Conservation (phyloP, 2,113 vertebrate genomes). For the Phrynosoma platyrhinos region DNA sequence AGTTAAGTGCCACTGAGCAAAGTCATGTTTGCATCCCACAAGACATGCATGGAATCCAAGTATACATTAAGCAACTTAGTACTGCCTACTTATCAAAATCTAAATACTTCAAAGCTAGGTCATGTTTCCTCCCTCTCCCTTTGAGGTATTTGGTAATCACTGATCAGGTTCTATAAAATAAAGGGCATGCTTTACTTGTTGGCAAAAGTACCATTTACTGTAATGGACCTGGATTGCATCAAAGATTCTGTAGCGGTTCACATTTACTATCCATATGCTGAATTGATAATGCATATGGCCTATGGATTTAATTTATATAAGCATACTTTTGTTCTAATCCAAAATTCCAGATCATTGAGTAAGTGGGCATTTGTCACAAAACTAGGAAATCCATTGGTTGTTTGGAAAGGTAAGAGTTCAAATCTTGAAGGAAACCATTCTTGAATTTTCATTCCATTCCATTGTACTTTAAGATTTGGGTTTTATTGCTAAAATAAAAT, state of each 20-base stretch:
- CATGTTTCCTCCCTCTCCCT: slow-evolving; percentile 61
- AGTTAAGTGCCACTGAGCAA: not conserved
- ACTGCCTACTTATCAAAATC: slow-evolving; percentile 61
- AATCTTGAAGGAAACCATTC: no score
- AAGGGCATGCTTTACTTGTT: not conserved
- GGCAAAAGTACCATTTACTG: not conserved
- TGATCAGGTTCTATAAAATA: slow-evolving; percentile 56
- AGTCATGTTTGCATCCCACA: no score
- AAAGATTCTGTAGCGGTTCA: slow-evolving; percentile 27
- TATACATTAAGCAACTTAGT: no score
- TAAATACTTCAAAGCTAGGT: slow-evolving; percentile 59
- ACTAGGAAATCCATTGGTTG: no score
- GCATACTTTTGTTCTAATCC: slow-evolving; percentile 15
- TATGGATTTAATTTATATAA: slow-evolving; percentile 24
- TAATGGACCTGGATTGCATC: not conserved
- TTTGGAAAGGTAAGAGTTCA: no score
- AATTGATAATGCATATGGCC: no score
- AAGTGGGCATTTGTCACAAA: no score
- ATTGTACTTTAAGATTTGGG: no score
- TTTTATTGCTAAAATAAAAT: no score
- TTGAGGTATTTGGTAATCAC: slow-evolving; percentile 65
- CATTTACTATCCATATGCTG: slow-evolving; percentile 22
- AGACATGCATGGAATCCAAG: no score
- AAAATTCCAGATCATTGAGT: slow-evolving; percentile 27
- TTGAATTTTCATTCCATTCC: no score